Conservation (phyloP, 2,113 vertebrate species). For the Nothocercus julius region DNA sequence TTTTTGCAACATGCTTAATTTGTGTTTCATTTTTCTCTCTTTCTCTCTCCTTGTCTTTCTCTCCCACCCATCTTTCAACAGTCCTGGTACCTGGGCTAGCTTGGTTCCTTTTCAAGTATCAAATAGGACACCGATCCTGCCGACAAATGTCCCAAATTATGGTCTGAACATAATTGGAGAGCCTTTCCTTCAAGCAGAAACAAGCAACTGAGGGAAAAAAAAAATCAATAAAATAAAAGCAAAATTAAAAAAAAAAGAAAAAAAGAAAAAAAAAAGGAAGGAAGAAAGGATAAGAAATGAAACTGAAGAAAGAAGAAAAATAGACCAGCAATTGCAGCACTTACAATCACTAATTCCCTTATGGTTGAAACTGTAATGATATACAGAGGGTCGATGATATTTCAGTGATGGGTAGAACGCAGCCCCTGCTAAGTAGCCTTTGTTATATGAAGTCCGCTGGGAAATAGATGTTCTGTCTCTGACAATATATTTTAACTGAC, state of each 20-base stretch:
- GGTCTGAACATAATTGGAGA: constrained; percentile 99
- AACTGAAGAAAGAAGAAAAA: constrained; percentile 80
- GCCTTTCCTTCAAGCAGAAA: constrained; percentile 98
- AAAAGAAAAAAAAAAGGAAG: constrained; percentile 52
- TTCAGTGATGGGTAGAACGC: constrained; percentile 85
- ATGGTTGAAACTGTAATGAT: constrained; percentile 78
- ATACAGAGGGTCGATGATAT: constrained; percentile 83
- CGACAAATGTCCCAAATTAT: constrained; percentile 99
- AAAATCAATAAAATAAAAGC: constrained; percentile 35
- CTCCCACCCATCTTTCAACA: constrained; percentile 65
- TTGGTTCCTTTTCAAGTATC: constrained; percentile 99
- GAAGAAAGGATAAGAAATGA: constrained; percentile 68
- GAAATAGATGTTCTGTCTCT: constrained; percentile 97
- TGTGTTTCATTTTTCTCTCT: constrained; percentile 28
- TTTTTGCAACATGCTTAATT: constrained; percentile 47
- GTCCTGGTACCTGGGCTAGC: constrained; percentile 99
- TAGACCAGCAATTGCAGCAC: constrained; percentile 86
- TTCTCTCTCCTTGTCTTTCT: background rate
- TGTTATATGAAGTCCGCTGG: constrained; percentile 92
- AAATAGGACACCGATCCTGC: constrained; percentile 98
- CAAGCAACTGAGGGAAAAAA: constrained; percentile 90
- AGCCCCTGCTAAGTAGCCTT: constrained; percentile 91
- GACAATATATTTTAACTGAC: constrained; percentile 88
- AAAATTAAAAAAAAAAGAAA: constrained; percentile 45
- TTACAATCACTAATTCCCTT: constrained; percentile 84